Base-by-base conservation (phyloP, 2,797 vertebrate genomes). In the Meriones psammophilus region DNA sequence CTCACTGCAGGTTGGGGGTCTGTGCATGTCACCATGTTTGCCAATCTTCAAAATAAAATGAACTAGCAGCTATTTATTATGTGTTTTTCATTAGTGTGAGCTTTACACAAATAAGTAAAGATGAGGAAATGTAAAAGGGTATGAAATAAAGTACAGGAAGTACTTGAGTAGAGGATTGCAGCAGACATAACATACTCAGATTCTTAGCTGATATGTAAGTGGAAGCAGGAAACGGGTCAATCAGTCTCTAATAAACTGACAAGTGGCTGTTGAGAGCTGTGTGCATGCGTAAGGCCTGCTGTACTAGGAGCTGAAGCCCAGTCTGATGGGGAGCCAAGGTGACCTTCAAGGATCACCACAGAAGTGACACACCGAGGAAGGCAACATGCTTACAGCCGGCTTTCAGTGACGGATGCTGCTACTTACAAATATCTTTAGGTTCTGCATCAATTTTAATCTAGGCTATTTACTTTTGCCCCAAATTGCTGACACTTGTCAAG, bases 121-220 rank as follows among this genome's bases (percentile, higher is more conserved):
- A 88, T n/a, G 84, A 24, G 88, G n/a, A 83, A 50, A 92, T 46
- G 66, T 58, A 96, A 94, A 95, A 79, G 42, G 17, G 81, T 50
- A 79, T 17, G 62, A 83, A 80, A 76, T 39, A 91, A 60, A 93
- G 28, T 22, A 64, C n/a, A 89, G 30, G 77, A 74, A 89, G 42
- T 60, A 77, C 30, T 54, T 74, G 66, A 84, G 79, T 56, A 74
- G 3, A 84, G 76, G 93, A 92, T 56, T 73, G 18, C 77, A 79
- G 20, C 50, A 14, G 71, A 83, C 56, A 79, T 88, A 39, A 64
- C 54, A 90, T 60, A 71, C 4, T 14, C 26, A 89, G 33, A 85
- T 77, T n/a, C 69, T 88, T 20, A 80, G 71, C 0, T 56, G 42
- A 10, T 36, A 26, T 54, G 7, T 77, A 58, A 77, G 78, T 80